Percentiles rank a stretch among this genome's conserved stretches.
Conservation (phyloP, 2,888 invertebrate species). For the Hirtodrosophila duncani region DNA sequence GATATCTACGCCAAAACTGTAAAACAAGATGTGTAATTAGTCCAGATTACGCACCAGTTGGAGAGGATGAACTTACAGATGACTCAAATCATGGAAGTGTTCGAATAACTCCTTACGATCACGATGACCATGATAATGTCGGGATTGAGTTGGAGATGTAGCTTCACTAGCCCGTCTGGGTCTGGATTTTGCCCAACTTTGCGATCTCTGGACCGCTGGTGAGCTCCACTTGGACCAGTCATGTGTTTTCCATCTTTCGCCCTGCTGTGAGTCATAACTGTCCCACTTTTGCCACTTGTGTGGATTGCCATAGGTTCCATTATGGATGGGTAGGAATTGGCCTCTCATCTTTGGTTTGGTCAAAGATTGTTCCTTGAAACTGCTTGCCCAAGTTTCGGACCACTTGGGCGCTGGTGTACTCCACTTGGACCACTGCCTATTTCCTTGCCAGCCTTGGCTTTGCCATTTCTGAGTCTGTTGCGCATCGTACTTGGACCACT, state of each 20-base stretch:
- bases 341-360: no score
- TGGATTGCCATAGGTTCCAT: no score
- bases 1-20: constrained; percentile 67
- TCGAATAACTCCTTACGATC: constrained; percentile 73
- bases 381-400: constrained; percentile 11
- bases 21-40: background rate
- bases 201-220: no score
- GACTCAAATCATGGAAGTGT: constrained; percentile 60
- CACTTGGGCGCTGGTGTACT: constrained; percentile 48
- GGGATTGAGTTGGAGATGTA: background rate
- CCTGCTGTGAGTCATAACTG: no score
- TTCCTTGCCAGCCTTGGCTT: constrained; percentile 10
- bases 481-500: constrained; percentile 50
- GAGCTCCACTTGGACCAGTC: no score
- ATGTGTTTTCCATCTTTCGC: no score
- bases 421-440: constrained; percentile 51
- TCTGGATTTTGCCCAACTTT: background rate
- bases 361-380: no score
- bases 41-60: background rate
- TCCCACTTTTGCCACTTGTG: constrained; percentile 1
- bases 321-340: no score
- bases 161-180: background rate
- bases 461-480: constrained; percentile 35
- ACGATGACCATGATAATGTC: constrained; percentile 65
- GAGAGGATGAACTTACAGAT: constrained; percentile 47